Conservation (phyloP, 1,140 invertebrate genomes). For the Cotesia chilonis region DNA sequence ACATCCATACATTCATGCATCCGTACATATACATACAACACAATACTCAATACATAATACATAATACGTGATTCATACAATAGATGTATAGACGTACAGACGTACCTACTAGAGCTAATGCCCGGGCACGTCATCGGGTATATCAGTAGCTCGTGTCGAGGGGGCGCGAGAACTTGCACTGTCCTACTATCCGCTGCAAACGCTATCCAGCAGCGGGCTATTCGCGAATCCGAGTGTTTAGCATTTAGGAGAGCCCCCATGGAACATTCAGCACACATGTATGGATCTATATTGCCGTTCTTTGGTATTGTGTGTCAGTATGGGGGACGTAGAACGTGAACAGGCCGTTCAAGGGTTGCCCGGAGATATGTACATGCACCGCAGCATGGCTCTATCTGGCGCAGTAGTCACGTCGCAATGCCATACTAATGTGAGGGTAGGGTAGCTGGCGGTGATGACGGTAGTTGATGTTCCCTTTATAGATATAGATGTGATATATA, state of each 20-base stretch:
- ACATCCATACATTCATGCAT: not conserved
- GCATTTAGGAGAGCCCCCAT: slow-evolving; percentile 1
- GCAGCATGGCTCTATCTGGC: slow-evolving; percentile 3
- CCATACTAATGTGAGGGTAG: not conserved
- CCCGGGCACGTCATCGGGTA: slow-evolving; percentile 13
- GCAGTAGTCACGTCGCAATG: not conserved
- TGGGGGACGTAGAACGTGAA: not conserved
- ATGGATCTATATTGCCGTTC: no score
- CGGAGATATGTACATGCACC: slow-evolving; percentile 37
- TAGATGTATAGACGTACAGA: not conserved
- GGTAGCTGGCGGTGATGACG: not conserved
- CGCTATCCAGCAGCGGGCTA: slow-evolving; percentile 7
- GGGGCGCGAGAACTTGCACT: slow-evolving; percentile 7
- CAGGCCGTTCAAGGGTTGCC: slow-evolving; percentile 37
- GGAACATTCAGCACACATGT: no score
- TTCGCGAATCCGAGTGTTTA: slow-evolving; percentile 22
- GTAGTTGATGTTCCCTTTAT: not conserved
- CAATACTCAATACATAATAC: not conserved
- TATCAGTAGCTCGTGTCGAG: slow-evolving; percentile 24
- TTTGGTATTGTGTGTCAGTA: not conserved
- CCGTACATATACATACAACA: not conserved
- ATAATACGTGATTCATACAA: not conserved
- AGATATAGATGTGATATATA: no score
- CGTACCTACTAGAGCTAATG: slow-evolving; percentile 7
- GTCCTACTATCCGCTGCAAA: not conserved